Conservation (phyloP, 2,113 vertebrate genomes). For the Vimba vimba region DNA sequence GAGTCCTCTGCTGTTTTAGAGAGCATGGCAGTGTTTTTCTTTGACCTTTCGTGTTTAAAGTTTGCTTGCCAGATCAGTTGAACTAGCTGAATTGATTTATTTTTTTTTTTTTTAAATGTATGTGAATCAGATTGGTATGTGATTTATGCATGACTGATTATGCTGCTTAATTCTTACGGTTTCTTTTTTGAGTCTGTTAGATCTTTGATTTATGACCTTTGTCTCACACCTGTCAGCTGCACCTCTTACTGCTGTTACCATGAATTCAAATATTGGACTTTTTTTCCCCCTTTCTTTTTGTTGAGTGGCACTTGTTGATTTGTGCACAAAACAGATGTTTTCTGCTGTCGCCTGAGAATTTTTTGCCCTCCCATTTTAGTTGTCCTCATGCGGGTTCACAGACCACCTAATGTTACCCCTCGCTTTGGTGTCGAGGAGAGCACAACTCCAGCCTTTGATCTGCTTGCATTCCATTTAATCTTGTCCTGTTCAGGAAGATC, state of each 20-base stretch:
- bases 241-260: neutral
- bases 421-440: slow-evolving; percentile 6
- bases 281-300: neutral
- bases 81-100: too few relatives aligned
- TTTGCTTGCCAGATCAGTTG: neutral
- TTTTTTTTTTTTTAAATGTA: neutral
- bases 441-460: slow-evolving; percentile 4
- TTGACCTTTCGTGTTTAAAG: neutral
- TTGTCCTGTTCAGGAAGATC: slow-evolving; percentile 29
- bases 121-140: neutral
- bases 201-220: neutral
- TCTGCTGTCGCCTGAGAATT: neutral
- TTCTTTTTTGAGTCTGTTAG: neutral
- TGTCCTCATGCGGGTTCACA: neutral
- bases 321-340: neutral
- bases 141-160: neutral
- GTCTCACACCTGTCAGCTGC: neutral
- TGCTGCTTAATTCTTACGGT: neutral
- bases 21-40: neutral
- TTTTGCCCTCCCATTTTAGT: neutral
- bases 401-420: neutral
- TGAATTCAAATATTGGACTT: neutral
- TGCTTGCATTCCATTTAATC: slow-evolving; percentile 22
- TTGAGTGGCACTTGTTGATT: neutral
- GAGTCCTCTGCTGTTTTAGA: neutral